A percentile compares a stretch with the other conserved stretches of the same genome.
These are phyloP conservation scores for Pygoscelis antarcticus DNA, from an alignment of 2,113 vertebrate species.

Conservation along the genomic window DNA sequence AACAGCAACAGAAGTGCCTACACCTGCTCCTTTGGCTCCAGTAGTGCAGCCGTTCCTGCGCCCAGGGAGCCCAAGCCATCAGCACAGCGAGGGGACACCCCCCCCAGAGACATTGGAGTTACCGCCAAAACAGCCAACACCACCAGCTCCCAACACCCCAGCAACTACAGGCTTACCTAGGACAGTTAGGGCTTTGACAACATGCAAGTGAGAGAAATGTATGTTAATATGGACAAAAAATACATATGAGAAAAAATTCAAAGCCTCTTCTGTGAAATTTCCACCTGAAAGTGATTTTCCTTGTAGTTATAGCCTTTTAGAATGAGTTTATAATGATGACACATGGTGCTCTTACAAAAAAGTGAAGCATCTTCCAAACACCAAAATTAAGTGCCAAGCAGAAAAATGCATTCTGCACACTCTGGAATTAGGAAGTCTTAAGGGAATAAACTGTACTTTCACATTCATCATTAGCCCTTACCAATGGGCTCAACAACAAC, in stretches of 20 bases:
- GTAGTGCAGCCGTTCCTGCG: rapidly evolving
- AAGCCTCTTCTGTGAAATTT: not conserved
- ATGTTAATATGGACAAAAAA: not conserved
- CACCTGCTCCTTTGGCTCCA: not conserved
- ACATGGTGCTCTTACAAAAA: not conserved
- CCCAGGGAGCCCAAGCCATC: not conserved
- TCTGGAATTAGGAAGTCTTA: not conserved
- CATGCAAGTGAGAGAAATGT: not conserved
- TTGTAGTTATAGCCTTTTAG: not conserved
- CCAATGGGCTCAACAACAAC: not conserved
- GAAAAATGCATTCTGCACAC: not conserved
- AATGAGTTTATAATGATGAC: not conserved
- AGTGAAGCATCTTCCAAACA: not conserved
- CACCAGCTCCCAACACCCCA: not conserved
- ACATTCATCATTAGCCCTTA: not conserved
- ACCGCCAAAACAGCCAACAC: not conserved
- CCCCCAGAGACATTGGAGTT: rapidly evolving
- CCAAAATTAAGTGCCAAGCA: not conserved
- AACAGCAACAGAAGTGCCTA: not conserved
- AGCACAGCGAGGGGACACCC: not conserved
- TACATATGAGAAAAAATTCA: rapidly evolving
- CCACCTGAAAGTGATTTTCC: not conserved
- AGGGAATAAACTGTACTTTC: not conserved
- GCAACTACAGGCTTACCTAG: not conserved
- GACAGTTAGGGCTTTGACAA: not conserved